Percentiles rank a stretch among this genome's conserved stretches.
Conservation (phyloP, 2,113 vertebrate genomes). For the Nibea coibor region DNA sequence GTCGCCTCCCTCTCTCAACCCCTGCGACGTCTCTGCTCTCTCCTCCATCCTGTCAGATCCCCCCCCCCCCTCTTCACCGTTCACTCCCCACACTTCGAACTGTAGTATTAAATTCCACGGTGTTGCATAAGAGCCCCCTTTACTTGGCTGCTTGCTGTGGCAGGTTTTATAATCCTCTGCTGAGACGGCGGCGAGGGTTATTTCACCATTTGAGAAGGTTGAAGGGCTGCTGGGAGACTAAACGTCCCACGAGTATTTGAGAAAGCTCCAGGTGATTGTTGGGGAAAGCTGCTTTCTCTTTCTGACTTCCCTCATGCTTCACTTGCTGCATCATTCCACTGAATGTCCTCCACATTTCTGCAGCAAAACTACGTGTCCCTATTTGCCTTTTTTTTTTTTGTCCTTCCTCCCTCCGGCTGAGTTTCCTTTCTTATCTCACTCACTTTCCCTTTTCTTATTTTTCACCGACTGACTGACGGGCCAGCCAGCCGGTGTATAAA, state of each 20-base stretch:
- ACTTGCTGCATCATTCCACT: slow-evolving; percentile 33
- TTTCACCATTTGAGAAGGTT: slow-evolving; percentile 50
- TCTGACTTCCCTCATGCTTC: slow-evolving; percentile 30
- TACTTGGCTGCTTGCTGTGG: slow-evolving; percentile 66
- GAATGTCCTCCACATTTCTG: slow-evolving; percentile 29
- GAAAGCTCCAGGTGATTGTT: slow-evolving; percentile 53
- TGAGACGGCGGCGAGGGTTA: slow-evolving; percentile 49
- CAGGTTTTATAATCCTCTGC: slow-evolving; percentile 74
- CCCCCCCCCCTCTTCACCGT: not conserved
- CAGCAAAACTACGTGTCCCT: slow-evolving; percentile 1
- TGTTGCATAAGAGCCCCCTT: slow-evolving; percentile 65
- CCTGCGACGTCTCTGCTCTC: slow-evolving; percentile 4
- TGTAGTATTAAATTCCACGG: slow-evolving; percentile 66
- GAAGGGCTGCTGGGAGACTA: slow-evolving; percentile 19
- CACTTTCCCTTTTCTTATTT: slow-evolving; percentile 24
- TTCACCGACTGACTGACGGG: slow-evolving; percentile 11
- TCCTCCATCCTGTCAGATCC: slow-evolving; percentile 20
- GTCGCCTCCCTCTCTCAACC: slow-evolving; percentile 14
- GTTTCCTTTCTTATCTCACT: slow-evolving; percentile 33
- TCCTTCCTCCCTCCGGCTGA: slow-evolving; percentile 15
- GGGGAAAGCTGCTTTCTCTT: slow-evolving; percentile 10
- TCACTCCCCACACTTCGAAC: slow-evolving; percentile 36
- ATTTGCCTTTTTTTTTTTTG: not conserved
- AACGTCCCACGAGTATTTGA: slow-evolving; percentile 30
- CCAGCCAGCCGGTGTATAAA: not conserved